Evolutionary conservation across 2,113 vertebrate genomes (phyloP), one percentile per base, ranked within the genome.

Genomic region (Oreochromis spilurus): DNA sequence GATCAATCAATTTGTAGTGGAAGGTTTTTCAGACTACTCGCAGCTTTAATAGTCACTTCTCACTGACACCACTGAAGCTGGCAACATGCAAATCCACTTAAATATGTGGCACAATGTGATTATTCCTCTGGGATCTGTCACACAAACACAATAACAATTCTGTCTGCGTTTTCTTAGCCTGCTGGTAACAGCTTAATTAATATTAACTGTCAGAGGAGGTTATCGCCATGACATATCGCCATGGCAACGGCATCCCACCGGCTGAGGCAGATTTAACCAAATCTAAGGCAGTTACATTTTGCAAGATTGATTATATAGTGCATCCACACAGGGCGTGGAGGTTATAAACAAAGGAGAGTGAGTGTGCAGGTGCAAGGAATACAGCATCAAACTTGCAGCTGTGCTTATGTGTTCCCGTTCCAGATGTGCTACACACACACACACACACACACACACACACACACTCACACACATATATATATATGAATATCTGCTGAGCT

Each of bases 191-290:
- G 48, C 82, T 82, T 88, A 78, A 89, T 89, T 88, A 84, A 82
- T 78, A 81, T 54, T 48, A 87, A 83, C 83, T 83, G 85, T 75
- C 48, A 48, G 70, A 21, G 58, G 70, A 90, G 87, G 83, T 82
- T 88, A 81, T 88, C 84, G 48, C 87, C 53, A 26, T 43, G 82
- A 83, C 91, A 84, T 14, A 45, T 92, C 24, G 0, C 91, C 89
- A 94, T 92, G 90, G 89, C 86, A 92, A 92, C 89, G 1, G 50
- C 43, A 87, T 89, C 82, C 85, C 85, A 87, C 84, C 62, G 13
- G 31, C 58, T 70, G 62, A 58, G 78, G 78, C 38, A 8, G 67
- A 70, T 10, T 50, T 45, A 24, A 50, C 7, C 13, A 80, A 34
- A 80, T 70, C 72, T 40, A 50, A 77, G 84, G 79, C 57, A 72